phyloP scores from a whole-genome alignment of 1,140 invertebrate species.

The Drepana arcuata region DNA sequence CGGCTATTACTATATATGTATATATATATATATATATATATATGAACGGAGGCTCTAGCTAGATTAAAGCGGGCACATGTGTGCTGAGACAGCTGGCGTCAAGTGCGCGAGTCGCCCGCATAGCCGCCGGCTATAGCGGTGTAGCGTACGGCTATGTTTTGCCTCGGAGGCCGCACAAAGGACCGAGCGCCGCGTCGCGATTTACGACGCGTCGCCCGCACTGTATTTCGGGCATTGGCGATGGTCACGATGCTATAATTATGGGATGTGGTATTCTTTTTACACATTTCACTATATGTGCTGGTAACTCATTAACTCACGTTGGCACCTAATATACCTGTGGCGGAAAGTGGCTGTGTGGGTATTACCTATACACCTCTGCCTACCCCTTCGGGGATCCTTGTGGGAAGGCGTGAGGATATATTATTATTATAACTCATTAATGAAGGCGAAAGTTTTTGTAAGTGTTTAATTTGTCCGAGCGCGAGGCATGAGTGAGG shows the following conservation, averaged over 20 bases:
- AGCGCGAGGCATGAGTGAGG: too few species aligned
- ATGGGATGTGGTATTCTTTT: constrained; percentile 28
- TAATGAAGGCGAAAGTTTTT: too few species aligned
- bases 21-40: not conserved
- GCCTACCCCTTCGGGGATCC: too few species aligned
- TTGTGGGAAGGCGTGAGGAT: too few species aligned
- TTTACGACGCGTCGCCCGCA: constrained; percentile 65
- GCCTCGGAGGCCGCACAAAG: constrained; percentile 50
- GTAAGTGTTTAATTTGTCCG: too few species aligned
- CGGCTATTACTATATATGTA: not conserved
- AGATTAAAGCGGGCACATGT: not conserved
- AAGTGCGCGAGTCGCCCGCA: too few species aligned
- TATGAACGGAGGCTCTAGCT: not conserved
- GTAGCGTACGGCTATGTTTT: not conserved
- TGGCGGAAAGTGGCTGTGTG: not conserved
- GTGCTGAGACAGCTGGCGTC: not conserved
- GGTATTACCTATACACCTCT: not conserved
- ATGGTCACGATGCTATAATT: constrained; percentile 19
- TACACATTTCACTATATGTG: too few species aligned
- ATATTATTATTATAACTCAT: too few species aligned
- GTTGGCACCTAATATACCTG: not conserved
- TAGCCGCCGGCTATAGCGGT: constrained; percentile 5
- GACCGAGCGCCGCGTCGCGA: constrained; percentile 43
- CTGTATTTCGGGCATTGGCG: constrained; percentile 67
- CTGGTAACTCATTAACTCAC: not conserved